Conservation (phyloP, 2,797 vertebrate species). For the Eulemur albifrons region DNA sequence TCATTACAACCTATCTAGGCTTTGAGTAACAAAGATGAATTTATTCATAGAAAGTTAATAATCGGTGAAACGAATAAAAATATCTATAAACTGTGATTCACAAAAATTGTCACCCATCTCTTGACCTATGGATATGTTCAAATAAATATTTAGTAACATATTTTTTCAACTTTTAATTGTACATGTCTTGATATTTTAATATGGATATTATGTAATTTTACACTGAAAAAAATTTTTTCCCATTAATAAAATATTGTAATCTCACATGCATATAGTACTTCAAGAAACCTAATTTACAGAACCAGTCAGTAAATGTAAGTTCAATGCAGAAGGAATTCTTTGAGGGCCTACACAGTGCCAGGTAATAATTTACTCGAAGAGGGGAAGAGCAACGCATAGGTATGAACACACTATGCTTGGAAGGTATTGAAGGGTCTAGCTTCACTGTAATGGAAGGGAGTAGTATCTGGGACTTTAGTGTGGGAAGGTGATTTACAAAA, state of each 20-base stretch:
- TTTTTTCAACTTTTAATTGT: background rate
- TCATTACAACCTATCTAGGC: rapidly evolving
- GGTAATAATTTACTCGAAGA: background rate
- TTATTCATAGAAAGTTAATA: background rate
- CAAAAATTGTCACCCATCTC: background rate
- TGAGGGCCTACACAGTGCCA: background rate
- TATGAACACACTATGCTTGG: background rate
- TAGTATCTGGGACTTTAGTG: background rate
- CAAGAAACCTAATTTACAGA: background rate
- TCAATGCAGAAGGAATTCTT: background rate
- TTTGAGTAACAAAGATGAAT: background rate
- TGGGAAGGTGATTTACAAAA: background rate
- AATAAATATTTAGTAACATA: background rate
- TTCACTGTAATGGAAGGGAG: background rate
- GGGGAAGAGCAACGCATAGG: background rate
- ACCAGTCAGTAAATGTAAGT: background rate
- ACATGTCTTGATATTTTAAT: background rate
- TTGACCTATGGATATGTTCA: background rate
- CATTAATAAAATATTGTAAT: background rate
- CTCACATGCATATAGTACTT: background rate
- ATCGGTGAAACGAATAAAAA: background rate
- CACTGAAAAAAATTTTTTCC: background rate
- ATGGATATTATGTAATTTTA: background rate
- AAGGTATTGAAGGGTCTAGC: background rate
- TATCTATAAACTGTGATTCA: background rate